These are phyloP conservation scores for Drosophila nr. perissopoda DNA, from an alignment of 2,888 invertebrate genomes.

Conservation along the genomic window DNA sequence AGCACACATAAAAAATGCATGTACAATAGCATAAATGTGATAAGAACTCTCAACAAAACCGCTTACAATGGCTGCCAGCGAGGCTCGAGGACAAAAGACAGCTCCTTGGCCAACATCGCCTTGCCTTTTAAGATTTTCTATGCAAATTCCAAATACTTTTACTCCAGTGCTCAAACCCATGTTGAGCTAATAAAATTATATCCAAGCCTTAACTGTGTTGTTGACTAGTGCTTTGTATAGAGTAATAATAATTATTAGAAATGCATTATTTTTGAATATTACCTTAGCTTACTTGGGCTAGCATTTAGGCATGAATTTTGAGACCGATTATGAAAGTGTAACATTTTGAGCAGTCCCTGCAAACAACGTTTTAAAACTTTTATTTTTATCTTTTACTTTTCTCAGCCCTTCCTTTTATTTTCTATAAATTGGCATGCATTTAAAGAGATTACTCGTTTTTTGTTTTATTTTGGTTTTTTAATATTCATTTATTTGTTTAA, in stretches of 20 bases:
- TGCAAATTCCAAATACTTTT: slow-evolving; percentile 15
- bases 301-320: neutral
- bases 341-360: too few relatives aligned
- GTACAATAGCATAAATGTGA: slow-evolving; percentile 73
- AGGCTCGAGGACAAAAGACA: slow-evolving; percentile 12
- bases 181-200: neutral
- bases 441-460: neutral
- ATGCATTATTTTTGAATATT: neutral
- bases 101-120: slow-evolving; percentile 8
- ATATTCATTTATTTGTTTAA: slow-evolving; percentile 40
- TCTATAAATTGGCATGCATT: neutral
- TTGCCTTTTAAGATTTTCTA: slow-evolving; percentile 13
- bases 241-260: neutral
- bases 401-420: neutral
- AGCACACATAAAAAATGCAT: slow-evolving; percentile 72
- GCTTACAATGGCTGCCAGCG: slow-evolving; percentile 25
- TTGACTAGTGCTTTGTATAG: neutral
- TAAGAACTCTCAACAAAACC: slow-evolving; percentile 55
- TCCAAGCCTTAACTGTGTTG: neutral
- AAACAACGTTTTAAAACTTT: neutral
- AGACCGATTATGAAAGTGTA: neutral
- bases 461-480: neutral
- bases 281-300: neutral
- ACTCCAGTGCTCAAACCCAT: neutral
- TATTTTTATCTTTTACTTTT: neutral